Evolutionary conservation across 2,113 vertebrate species (phyloP), one percentile per base, ranked within the genome.

Genomic region (Scophthalmus maximus): DNA sequence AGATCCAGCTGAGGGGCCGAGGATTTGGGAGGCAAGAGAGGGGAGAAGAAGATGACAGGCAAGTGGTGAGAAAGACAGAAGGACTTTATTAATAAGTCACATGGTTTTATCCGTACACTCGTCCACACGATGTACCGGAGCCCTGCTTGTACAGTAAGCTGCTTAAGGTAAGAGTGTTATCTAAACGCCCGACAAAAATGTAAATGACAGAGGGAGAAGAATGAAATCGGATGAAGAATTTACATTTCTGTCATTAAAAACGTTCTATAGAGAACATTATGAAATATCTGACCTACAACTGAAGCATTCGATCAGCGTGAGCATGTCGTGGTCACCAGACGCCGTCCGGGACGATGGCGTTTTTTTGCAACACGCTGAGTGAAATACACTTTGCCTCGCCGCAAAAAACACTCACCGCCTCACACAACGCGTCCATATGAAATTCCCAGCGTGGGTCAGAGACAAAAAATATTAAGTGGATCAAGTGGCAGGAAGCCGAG

Each of bases 401-500:
- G 32, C 32, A 5, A n/a, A 50, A 14, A 68, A 47, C 63, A 18
- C 55, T 67, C 44, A 1, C 49, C 4, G 29, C 23, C 61, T 73
- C 49, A 23, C 22, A 20, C 57, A 22, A 40, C 53, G 46, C n/a
- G 27, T 3, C 62, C 3, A 63, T 34, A 32, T 73, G 53, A 57
- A 27, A 46, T 9, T 57, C 42, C 58, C 50, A 3, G 42, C 7
- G 59, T 8, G 32, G 32, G 60, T 66, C 38, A 10, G 12, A 51
- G 53, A 76, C n/a, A n/a, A n/a, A n/a, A n/a, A n/a, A n/a, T n/a
- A 74, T 30, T n/a, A 71, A 63, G 32, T 59, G 58, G 55, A 82
- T 79, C 52, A n/a, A 26, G 2, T 53, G 20, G 73, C 72, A 42
- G 47, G 18, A 25, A 52, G 44, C 60, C 42, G 8, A 25, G 27